Evolutionary conservation across 92 coral and sea anemone species (phyloP).

Genomic region (Umimayanthus kanabou): DNA sequence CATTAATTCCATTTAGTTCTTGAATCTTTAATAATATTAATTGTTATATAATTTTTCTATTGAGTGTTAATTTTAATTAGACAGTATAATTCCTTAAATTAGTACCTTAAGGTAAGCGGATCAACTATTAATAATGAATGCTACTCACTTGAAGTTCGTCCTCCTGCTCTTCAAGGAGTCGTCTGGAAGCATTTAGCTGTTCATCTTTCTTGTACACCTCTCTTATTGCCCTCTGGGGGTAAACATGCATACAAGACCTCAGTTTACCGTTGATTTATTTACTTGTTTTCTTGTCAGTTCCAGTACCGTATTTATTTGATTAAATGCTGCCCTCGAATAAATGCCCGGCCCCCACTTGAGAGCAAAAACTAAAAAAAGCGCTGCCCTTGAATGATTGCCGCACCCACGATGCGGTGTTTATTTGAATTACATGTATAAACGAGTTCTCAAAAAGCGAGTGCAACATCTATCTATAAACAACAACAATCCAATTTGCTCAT

Average conservation of each 20-base stretch:
- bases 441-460: no score
- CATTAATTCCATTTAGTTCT: not conserved
- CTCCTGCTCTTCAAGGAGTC: slow-evolving; percentile 85
- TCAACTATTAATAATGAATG: not conserved
- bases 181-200: slow-evolving; percentile 88
- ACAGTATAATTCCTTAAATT: no score
- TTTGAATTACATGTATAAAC: no score
- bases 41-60: not conserved
- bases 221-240: slow-evolving; percentile 65
- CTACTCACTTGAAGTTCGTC: slow-evolving; percentile 76
- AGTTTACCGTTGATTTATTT: not conserved
- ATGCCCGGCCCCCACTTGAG: no score
- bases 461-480: no score
- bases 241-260: slow-evolving; percentile 41
- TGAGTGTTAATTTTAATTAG: not conserved
- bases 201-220: slow-evolving; percentile 82
- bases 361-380: no score
- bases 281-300: not conserved
- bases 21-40: slow-evolving; percentile 10
- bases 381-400: no score
- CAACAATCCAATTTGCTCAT: no score
- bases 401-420: no score
- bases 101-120: no score
- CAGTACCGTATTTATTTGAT: no score
- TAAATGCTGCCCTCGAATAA: no score